Conservation (phyloP, 2,113 vertebrate species). For the Sinocyclocheilus maitianheensis region DNA sequence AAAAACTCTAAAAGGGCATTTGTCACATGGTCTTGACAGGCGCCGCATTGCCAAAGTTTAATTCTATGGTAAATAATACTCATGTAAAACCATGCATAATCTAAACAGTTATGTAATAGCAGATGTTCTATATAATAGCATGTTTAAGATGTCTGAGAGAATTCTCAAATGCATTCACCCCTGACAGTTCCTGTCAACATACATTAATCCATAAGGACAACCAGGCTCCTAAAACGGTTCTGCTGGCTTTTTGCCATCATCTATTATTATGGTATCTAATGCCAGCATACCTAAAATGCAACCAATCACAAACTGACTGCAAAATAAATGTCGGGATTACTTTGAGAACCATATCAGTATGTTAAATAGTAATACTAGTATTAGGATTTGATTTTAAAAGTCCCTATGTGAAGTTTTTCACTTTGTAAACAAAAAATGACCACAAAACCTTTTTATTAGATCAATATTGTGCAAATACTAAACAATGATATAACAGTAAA, state of each 20-base stretch:
- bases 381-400: neutral
- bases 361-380: neutral
- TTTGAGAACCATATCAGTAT: neutral
- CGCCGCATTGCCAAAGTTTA: neutral
- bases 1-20: neutral
- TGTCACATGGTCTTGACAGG: neutral
- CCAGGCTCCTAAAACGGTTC: neutral
- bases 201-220: neutral
- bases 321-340: neutral
- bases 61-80: neutral
- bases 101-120: neutral
- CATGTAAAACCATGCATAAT: neutral
- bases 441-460: neutral
- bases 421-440: neutral
- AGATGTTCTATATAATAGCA: neutral
- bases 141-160: neutral
- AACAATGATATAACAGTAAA: neutral
- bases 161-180: neutral
- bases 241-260: neutral
- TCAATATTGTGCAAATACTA: slow-evolving; percentile 4
- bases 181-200: neutral
- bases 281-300: neutral
- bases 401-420: neutral
- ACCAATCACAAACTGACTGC: slow-evolving; percentile 2
- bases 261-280: neutral